Percentiles rank a stretch among this genome's conserved stretches.
phyloP scores from a whole-genome alignment of 2,113 vertebrate species.

The Eudorcas thomsonii region DNA sequence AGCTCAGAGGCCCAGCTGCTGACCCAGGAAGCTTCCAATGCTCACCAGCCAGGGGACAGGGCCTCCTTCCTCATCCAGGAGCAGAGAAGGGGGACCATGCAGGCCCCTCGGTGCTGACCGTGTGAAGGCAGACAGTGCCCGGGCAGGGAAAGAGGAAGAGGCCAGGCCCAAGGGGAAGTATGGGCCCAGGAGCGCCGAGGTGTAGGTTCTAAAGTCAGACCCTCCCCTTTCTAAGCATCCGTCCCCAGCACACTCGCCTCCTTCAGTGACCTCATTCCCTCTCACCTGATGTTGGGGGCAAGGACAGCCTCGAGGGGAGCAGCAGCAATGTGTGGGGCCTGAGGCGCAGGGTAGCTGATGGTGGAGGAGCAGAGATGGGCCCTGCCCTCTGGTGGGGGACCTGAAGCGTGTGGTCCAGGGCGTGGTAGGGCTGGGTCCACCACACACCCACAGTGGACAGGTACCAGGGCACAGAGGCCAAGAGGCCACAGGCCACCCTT shows the following conservation, averaged over 20 bases:
- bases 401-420: not conserved
- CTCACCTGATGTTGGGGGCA: not conserved
- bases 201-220: not conserved
- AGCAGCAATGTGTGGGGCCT: rapidly evolving
- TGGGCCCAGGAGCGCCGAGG: not conserved
- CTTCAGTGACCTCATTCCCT: not conserved
- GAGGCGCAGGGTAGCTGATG: rapidly evolving
- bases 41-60: not conserved
- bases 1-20: not conserved
- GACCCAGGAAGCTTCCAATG: not conserved
- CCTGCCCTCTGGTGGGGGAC: not conserved
- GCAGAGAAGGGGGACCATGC: not conserved
- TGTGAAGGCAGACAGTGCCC: not conserved
- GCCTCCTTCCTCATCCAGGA: not conserved
- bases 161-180: not conserved
- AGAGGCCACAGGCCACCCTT: not conserved
- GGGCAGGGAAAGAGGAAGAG: slow-evolving; percentile 50
- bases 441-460: not conserved
- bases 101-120: rapidly evolving
- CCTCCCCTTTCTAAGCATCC: not conserved
- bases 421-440: rapidly evolving
- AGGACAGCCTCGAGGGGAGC: rapidly evolving
- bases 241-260: not conserved
- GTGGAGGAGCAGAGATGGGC: not conserved
- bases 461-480: no score